A percentile compares a stretch with the other conserved stretches of the same genome.
These are phyloP conservation scores for Tholera decimalis DNA, from an alignment of 2,888 invertebrate species.

Conservation along the genomic window DNA sequence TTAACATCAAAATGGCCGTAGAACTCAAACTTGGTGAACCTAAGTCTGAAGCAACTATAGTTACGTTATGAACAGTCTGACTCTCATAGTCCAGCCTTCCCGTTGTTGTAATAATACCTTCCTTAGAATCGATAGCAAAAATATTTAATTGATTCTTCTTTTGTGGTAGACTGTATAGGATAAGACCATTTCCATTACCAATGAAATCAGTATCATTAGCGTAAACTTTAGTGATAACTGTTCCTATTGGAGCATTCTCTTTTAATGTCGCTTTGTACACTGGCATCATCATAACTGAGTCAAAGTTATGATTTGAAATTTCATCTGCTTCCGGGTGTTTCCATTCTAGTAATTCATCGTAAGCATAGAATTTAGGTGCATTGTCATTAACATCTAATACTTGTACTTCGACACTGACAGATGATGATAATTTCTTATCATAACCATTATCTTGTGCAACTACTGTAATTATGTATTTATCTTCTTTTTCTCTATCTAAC, in stretches of 20 bases:
- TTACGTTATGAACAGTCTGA: slow-evolving; percentile 93
- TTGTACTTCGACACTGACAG: slow-evolving; percentile 95
- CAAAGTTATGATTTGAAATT: slow-evolving; percentile 89
- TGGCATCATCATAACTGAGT: slow-evolving; percentile 92
- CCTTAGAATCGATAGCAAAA: slow-evolving; percentile 96
- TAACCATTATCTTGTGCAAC: slow-evolving; percentile 94
- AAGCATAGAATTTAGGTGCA: slow-evolving; percentile 95
- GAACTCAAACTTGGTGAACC: slow-evolving; percentile 96
- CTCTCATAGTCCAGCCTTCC: slow-evolving; percentile 94
- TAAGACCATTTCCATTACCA: slow-evolving; percentile 96
- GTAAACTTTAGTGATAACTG: slow-evolving; percentile 94
- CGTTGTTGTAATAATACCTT: slow-evolving; percentile 95
- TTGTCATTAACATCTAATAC: slow-evolving; percentile 97
- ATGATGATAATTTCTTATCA: slow-evolving; percentile 92
- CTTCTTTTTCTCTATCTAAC: slow-evolving; percentile 94
- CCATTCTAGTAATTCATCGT: slow-evolving; percentile 92
- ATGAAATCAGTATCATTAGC: slow-evolving; percentile 97
- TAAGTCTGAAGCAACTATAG: slow-evolving; percentile 96
- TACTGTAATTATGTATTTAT: slow-evolving; percentile 94
- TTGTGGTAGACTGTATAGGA: slow-evolving; percentile 94
- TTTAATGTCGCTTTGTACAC: slow-evolving; percentile 95
- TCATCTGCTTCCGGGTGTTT: slow-evolving; percentile 87
- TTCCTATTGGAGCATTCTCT: slow-evolving; percentile 95
- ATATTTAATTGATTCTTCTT: slow-evolving; percentile 92
- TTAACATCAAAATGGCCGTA: slow-evolving; percentile 94